Base-by-base conservation (phyloP, 2,797 vertebrate genomes). In the Micropoecilia bifurca region DNA sequence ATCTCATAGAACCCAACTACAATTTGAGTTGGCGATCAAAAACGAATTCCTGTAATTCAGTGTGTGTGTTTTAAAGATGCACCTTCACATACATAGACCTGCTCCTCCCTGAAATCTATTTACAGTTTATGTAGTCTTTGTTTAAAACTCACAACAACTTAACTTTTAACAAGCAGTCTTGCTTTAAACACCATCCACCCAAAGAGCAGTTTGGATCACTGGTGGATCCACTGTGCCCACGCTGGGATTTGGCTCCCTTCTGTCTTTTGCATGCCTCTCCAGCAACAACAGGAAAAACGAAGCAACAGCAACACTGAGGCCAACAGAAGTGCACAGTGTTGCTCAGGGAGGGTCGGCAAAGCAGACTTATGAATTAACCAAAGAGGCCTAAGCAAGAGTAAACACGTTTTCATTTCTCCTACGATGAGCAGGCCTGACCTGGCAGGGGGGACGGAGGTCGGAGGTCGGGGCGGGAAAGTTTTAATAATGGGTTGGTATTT, bases 341-440 rank as follows among this genome's bases (percentile, higher is more conserved):
- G 80, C 81, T 80, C 25, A 10, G 71, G 36, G 73, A 89, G 87
- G 88, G 90, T 87, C 88, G 89, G 71, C 14, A 14, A 14, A 47
- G 78, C 77, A 82, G 78, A 75, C 53, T 84, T 79, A 83, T 85
- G 88, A 91, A 91, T 91, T 88, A 87, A 89, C 88, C 78, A 84
- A 77, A 48, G 55, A 74, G 78, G 50, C 71, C 76, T 69, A 22
- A 79, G 39, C 43, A 74, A 69, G 81, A 78, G 48, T 48, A 63
- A 30, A 80, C 87, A 59, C 73, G 84, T 69, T 46, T 69, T 71
- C 45, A n/a, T 55, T 55, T 55, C 25, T 55, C 22, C 41, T 28
- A n/a, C 68, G 12, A n/a, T 28, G n/a, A 71, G 68, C 68, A 28
- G 68, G 41, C 25, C 41, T 28, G 41, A 71, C 68, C 68, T 46